Base-by-base conservation (phyloP, 2,888 invertebrate species). In the Apamea epomidion region DNA sequence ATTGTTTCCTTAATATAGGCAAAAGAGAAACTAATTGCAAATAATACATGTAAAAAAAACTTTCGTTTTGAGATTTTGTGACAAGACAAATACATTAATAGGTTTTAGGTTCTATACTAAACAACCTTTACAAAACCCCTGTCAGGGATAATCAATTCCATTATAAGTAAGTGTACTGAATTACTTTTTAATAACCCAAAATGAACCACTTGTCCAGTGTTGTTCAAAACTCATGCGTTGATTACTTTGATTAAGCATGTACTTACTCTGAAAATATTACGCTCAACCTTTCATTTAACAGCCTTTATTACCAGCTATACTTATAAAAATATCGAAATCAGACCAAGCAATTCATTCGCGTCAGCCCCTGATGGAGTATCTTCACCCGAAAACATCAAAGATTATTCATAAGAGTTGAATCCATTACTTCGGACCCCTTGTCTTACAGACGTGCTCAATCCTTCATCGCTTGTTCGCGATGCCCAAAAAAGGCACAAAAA, bases 401-500 rank as follows among this genome's bases (percentile, higher is more conserved):
- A 89, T 87, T 83, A 89, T 87, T 88, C 88, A 89, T 87, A 91
- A 90, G 89, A 88, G 90, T 88, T 89, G 92, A 92, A 94, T 94
- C 93, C 94, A 94, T 94, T 94, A 93, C 92, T 91, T 83, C 84
- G 88, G 90, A 89, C 90, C 92, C 89, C 91, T 91, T 93, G 92
- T 93, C 93, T 91, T 90, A 88, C 90, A 83, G 89, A 89, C 90
- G 88, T 88, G 82, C 92, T 90, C 95, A 93, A 95, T 95, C 94
- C 93, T 94, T 95, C 95, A 95, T 94, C 95, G 92, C 89, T 86
- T 85, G 80, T 81, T 87, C 84, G 88, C 90, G 82, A 82, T 88
- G 84, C 80, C 87, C 87, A 89, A 89, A 91, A 90, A 91, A 85
- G 82, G 89, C 83, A 82, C 82, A 87, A 91, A 91, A 89, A 92